Evolutionary conservation across 1,140 invertebrate genomes (phyloP).

Genomic region (Ladona fulva): DNA sequence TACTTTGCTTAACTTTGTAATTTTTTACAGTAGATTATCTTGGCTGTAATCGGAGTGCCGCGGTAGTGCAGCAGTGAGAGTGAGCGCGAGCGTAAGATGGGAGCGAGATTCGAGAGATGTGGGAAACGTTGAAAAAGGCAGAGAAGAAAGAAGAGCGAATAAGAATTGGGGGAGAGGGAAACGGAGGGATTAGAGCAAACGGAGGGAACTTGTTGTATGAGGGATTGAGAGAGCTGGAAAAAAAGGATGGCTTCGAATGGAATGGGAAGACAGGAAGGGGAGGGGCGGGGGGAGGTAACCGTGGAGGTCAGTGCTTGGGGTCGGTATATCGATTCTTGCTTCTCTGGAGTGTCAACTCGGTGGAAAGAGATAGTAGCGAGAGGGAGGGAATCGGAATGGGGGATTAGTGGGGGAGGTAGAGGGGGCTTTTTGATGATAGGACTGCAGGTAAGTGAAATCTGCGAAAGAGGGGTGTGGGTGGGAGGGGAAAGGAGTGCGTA

Average conservation of each 20-base stretch:
- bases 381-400: background rate
- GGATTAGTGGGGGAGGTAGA: background rate
- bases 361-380: background rate
- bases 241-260: background rate
- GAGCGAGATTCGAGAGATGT: background rate
- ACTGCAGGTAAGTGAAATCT: no score
- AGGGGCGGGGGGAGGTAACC: background rate
- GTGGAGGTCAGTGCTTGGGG: slow-evolving; percentile 5
- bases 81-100: no score
- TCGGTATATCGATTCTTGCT: slow-evolving; percentile 1
- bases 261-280: background rate
- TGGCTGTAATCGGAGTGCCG: no score
- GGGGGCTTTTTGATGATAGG: background rate
- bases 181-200: background rate
- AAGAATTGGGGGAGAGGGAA: background rate
- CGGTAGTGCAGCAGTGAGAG: no score
- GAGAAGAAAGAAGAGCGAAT: background rate
- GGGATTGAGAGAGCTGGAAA: background rate
- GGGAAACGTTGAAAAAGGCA: background rate
- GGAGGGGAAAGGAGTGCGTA: no score
- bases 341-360: background rate
- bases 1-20: no score
- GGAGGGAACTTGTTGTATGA: background rate
- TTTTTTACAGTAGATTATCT: no score
- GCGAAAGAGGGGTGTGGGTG: no score